Base-by-base conservation (phyloP, 2,888 invertebrate species). In the Blastobasis lacticolella region DNA sequence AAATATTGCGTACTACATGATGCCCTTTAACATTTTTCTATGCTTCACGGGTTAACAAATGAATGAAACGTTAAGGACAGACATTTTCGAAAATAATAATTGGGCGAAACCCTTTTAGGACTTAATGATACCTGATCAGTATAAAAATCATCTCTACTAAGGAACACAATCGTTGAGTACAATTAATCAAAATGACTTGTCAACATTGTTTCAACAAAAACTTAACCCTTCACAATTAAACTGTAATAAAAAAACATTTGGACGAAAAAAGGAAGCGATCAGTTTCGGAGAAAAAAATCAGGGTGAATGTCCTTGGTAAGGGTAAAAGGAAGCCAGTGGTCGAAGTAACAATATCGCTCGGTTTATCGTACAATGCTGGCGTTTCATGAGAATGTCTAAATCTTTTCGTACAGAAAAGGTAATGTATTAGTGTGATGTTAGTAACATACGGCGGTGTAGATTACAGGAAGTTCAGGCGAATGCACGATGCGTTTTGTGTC, bases 181-280 rank as follows among this genome's bases (percentile, higher is more conserved):
- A 81, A 81, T 81, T 76, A 78, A 79, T 73, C 71, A 73, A 75
- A 76, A 80, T 78, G 75, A 75, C 76, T 75, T 73, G 75, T 78
- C 78, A 78, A 75, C 75, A 73, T 74, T 74, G 60, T 71, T 64
- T 62, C 67, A 71, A 73, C 73, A 74, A 72, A 71, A 71, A 67
- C 57, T 56, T 73, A 72, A 74, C 74, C 71, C 73, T 72, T 66
- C 66, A 75, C 75, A 80, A 82, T 81, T 80, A 80, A 77, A 78
- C 70, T 64, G 9, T 69, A 69, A 70, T 74, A 78, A 80, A 81
- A 81, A 79, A 76, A 57, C 57, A 54, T 50, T 55, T 45, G 45
- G 45, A 41, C 48, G 63, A 73, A 73, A 71, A 75, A 78, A 78
- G 76, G 74, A 74, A 65, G 69, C 71, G 69, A 75, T 78, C 74